A percentile compares a stretch with the other conserved stretches of the same genome.
These are phyloP conservation scores for Caretta caretta DNA, from an alignment of 2,113 vertebrate genomes.

Conservation along the genomic window DNA sequence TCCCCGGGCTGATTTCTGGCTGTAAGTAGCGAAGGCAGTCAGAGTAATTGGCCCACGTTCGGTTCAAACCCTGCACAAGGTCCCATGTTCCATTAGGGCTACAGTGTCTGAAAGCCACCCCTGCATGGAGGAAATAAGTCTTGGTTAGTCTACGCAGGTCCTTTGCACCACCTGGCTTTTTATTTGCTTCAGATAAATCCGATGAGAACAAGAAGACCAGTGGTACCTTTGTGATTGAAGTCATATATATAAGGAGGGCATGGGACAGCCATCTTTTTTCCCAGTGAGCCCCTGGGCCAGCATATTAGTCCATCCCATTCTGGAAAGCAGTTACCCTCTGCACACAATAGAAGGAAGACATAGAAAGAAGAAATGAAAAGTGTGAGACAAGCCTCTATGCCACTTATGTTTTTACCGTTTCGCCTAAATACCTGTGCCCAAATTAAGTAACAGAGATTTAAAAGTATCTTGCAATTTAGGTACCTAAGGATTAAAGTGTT, in stretches of 20 bases:
- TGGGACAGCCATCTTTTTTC: slow-evolving; percentile 80
- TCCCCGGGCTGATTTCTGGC: slow-evolving; percentile 67
- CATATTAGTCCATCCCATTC: slow-evolving; percentile 93
- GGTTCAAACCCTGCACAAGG: slow-evolving; percentile 84
- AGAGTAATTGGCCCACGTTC: slow-evolving; percentile 90
- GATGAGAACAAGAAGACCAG: background rate
- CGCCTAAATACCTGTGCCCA: background rate
- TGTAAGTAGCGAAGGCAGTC: slow-evolving; percentile 87
- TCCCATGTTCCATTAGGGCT: slow-evolving; percentile 88
- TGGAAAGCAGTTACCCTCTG: slow-evolving; percentile 84
- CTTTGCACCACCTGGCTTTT: background rate
- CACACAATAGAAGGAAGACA: slow-evolving; percentile 19
- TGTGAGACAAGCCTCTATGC: background rate
- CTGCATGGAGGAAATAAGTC: slow-evolving; percentile 48
- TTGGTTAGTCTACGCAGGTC: background rate
- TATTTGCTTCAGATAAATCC: background rate
- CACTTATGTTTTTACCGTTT: background rate
- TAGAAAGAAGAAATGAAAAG: background rate
- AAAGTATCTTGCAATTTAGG: background rate
- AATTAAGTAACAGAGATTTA: background rate
- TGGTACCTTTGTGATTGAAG: slow-evolving; percentile 91
- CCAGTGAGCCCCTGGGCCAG: slow-evolving; percentile 87
- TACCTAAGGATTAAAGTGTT: too few relatives aligned
- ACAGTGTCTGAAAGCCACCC: slow-evolving; percentile 86
- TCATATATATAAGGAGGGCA: slow-evolving; percentile 91